Evolutionary conservation across 2,797 vertebrate species (phyloP).

Genomic region (Alauda arvensis): DNA sequence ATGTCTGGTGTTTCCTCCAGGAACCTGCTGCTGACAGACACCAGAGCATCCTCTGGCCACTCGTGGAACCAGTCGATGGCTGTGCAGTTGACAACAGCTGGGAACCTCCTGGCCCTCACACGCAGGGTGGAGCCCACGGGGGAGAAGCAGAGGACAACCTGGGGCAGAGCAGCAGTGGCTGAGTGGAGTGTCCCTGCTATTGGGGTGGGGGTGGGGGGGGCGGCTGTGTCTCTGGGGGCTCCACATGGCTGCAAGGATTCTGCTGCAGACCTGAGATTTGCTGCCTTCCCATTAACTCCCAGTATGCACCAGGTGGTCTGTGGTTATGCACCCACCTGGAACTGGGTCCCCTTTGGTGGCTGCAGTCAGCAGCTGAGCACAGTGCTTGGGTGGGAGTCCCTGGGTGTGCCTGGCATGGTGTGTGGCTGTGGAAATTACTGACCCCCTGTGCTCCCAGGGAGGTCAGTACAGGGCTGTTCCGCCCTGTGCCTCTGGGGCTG

Average conservation of each 20-base stretch:
- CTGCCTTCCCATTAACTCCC: neutral
- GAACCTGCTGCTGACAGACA: slow-evolving; percentile 77
- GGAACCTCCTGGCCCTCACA: slow-evolving; percentile 75
- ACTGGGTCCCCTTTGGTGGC: neutral
- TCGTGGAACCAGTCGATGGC: slow-evolving; percentile 81
- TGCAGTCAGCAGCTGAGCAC: neutral
- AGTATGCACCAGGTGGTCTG: accelerated
- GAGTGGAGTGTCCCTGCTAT: accelerated
- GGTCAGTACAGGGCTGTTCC: neutral
- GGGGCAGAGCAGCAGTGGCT: neutral
- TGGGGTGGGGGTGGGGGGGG: accelerated
- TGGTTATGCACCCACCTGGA: neutral
- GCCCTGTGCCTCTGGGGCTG: neutral
- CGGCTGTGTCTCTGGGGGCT: accelerated
- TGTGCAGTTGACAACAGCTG: slow-evolving; percentile 76
- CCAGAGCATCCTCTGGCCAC: slow-evolving; percentile 75
- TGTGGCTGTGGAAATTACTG: accelerated
- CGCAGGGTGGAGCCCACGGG: slow-evolving; percentile 76
- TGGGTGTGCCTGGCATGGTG: neutral
- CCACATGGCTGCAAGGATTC: neutral
- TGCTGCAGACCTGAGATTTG: neutral
- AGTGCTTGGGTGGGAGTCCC: accelerated
- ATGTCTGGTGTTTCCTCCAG: slow-evolving; percentile 71
- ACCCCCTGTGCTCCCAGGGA: neutral
- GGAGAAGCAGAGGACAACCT: slow-evolving; percentile 83